Evolutionary conservation across 2,888 invertebrate species (phyloP).

Genomic region (Merodon equestris): DNA sequence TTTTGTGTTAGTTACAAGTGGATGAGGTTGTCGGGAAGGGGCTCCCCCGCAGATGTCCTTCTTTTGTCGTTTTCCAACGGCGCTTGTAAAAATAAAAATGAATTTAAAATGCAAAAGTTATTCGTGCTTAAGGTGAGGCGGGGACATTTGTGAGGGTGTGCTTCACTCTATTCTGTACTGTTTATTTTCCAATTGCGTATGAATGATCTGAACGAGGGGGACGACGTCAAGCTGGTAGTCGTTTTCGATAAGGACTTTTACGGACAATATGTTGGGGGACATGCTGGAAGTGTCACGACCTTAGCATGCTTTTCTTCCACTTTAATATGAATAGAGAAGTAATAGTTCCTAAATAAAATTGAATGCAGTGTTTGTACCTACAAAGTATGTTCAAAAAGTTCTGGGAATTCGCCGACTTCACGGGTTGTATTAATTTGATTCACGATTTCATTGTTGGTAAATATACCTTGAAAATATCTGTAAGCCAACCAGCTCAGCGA

Average conservation of each 20-base stretch:
- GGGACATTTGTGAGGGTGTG: background rate
- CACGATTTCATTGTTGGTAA: too few species aligned
- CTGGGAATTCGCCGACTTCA: too few species aligned
- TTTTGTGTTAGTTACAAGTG: constrained; percentile 8
- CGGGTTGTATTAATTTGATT: too few species aligned
- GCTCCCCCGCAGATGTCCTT: constrained; percentile 9
- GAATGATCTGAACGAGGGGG: background rate
- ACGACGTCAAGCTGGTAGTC: constrained; percentile 3
- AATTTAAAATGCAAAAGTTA: constrained; percentile 35
- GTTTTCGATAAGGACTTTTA: constrained; percentile 15
- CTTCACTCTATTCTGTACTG: background rate
- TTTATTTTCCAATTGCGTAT: constrained; percentile 20
- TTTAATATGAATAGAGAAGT: too few species aligned
- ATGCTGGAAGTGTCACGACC: too few species aligned
- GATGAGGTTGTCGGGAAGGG: constrained; percentile 1
- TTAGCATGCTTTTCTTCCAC: too few species aligned
- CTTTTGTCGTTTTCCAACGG: constrained; percentile 6
- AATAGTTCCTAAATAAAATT: too few species aligned
- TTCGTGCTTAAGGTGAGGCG: background rate
- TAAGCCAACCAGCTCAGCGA: too few species aligned
- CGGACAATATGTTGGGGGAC: too few species aligned
- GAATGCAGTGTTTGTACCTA: too few species aligned
- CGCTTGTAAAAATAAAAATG: background rate
- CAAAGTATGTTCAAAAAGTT: too few species aligned
- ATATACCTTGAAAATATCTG: too few species aligned